Percentiles rank a stretch among this genome's conserved stretches.
Evolutionary conservation across 2,888 invertebrate genomes (phyloP).

Genomic region (Parascotia fuliginaria): DNA sequence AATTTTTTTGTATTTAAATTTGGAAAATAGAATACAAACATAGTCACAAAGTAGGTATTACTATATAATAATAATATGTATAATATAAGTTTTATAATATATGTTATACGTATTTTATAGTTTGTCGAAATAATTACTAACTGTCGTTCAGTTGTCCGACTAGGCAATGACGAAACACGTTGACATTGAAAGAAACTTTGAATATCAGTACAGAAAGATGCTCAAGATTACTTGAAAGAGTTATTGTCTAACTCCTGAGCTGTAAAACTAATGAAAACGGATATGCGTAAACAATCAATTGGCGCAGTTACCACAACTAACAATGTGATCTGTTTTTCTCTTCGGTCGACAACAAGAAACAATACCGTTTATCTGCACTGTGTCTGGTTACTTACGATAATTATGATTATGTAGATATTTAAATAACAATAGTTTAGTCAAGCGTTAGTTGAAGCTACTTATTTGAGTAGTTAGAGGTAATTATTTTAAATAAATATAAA

Average conservation of each 20-base stretch:
- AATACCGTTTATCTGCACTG: neutral
- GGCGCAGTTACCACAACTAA: neutral
- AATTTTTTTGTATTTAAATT: too few species aligned
- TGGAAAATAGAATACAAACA: too few species aligned
- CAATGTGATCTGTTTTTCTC: neutral
- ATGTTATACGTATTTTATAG: too few species aligned
- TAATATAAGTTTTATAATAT: too few species aligned
- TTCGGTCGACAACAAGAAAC: neutral
- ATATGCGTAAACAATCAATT: slow-evolving; percentile 14
- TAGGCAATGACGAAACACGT: neutral
- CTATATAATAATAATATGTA: too few species aligned
- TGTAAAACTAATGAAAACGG: slow-evolving; percentile 3
- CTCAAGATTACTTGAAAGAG: slow-evolving; percentile 2
- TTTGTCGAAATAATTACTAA: too few species aligned
- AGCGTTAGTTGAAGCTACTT: too few species aligned
- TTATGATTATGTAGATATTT: neutral
- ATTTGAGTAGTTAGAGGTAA: too few species aligned
- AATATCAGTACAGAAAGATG: slow-evolving; percentile 7
- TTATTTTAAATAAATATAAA: too few species aligned
- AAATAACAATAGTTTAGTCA: neutral
- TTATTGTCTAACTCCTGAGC: slow-evolving; percentile 5
- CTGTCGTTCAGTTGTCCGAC: too few species aligned
- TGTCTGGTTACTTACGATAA: neutral
- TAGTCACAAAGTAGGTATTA: too few species aligned
- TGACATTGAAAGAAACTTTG: slow-evolving; percentile 13